phyloP scores from a whole-genome alignment of 2,888 invertebrate species.

The Dryomyza anilis region DNA sequence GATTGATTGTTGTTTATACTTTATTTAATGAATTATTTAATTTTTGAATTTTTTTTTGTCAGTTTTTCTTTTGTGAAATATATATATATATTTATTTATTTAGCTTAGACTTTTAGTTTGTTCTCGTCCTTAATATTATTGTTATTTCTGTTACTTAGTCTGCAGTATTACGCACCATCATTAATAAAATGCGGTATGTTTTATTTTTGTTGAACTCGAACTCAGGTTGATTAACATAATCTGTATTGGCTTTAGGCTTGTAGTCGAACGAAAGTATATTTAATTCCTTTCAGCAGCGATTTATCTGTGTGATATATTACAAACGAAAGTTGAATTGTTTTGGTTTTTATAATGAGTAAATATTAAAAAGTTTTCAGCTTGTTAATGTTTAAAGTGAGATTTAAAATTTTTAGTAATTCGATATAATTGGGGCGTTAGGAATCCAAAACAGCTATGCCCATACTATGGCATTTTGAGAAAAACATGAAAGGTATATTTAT shows the following conservation, averaged over 20 bases:
- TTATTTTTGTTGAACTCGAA: background rate
- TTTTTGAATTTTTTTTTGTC: slow-evolving; percentile 41
- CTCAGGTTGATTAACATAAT: background rate
- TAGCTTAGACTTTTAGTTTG: background rate
- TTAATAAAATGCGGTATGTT: background rate
- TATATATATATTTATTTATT: background rate
- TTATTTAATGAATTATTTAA: slow-evolving; percentile 54
- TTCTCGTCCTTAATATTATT: background rate
- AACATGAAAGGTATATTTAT: too few relatives aligned
- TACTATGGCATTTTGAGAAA: too few relatives aligned
- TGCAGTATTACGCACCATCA: too few relatives aligned
- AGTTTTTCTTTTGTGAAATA: background rate
- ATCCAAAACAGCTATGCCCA: too few relatives aligned
- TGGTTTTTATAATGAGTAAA: too few relatives aligned
- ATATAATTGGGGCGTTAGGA: too few relatives aligned
- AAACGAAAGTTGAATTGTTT: too few relatives aligned
- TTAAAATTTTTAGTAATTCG: too few relatives aligned
- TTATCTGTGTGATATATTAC: background rate
- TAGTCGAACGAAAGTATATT: background rate
- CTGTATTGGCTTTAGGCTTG: background rate
- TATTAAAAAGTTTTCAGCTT: too few relatives aligned
- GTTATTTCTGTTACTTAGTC: too few relatives aligned
- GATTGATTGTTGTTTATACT: slow-evolving; percentile 52
- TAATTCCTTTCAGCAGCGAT: background rate
- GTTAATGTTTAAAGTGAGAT: too few relatives aligned